Base-by-base conservation (phyloP, 2,797 vertebrate species). In the Cyclopterus lumpus region DNA sequence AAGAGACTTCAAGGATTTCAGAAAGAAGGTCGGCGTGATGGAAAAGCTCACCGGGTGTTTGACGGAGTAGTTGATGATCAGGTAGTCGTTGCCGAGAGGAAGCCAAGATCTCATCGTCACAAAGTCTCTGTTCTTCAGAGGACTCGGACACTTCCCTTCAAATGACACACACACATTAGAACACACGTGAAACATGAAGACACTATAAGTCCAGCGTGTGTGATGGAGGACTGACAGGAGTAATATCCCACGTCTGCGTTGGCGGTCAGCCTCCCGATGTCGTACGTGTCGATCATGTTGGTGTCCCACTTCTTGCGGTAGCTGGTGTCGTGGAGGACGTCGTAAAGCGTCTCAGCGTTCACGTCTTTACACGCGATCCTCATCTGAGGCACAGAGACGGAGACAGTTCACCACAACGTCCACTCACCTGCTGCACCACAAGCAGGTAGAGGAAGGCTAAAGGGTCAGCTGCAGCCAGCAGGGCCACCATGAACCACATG, bases 1-100 rank as follows among this genome's bases (percentile, higher is more conserved):
- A 44, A 44, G 14, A 16, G 42, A 53, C 49, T 24, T 11, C 24
- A 2, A 51, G 24, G 2, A 30, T 30, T 28, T 30, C 28, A 30
- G 28, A 30, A 30, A 48, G 46, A 7, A 48, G 46, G 8, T n/a
- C 20, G 44, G 6, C 6, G 32, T 4, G 18, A 55, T 8, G 7
- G 30, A n/a, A 30, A 11, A 3, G 20, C 66, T 90, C 49, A 97
- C 96, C 86, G 96, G 95, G 86, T 97, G 96, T 90, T 97, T 97
- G 87, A 97, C 96, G 0, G 97, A 97, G 95, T 96, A 96, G 93
- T 97, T 97, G 92, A 97, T 96, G 88, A 97, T 98, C 89, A 97
- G 93, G 93, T 95, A 97, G 92, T 97, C 95, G 0, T 88, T 94
- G 79, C 94, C 96, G 1, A 98, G 94, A 26, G 96, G 96, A 81